Conservation (phyloP, 2,797 vertebrate species). For the Lutjanus argentimaculatus region DNA sequence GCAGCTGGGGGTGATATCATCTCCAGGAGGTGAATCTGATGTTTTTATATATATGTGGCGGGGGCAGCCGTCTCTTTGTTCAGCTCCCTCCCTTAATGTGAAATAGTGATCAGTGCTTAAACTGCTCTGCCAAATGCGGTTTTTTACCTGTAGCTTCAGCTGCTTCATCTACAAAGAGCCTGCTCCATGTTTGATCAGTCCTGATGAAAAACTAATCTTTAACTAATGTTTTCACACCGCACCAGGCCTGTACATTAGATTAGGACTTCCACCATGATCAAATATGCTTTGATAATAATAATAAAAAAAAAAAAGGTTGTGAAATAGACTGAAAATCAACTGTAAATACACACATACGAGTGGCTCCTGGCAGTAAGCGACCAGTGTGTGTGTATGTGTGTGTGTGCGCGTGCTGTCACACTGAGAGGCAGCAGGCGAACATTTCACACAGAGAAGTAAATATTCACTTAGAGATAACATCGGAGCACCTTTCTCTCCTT, state of each 20-base stretch:
- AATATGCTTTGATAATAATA: constrained; percentile 61
- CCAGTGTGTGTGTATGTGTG: constrained; percentile 13
- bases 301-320: constrained; percentile 33
- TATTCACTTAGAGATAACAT: constrained; percentile 77
- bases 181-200: constrained; percentile 48
- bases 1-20: too few relatives aligned
- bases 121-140: constrained; percentile 36
- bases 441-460: constrained; percentile 73
- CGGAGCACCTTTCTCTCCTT: constrained; percentile 66
- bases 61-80: constrained; percentile 23
- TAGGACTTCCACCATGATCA: constrained; percentile 49
- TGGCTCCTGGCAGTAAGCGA: constrained; percentile 27
- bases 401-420: constrained; percentile 39
- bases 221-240: constrained; percentile 49
- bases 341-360: constrained; percentile 28
- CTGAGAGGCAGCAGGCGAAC: constrained; percentile 52
- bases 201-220: constrained; percentile 59
- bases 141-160: constrained; percentile 50
- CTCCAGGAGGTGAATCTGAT: background rate
- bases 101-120: constrained; percentile 48
- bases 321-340: constrained; percentile 35
- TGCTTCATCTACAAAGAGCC: constrained; percentile 64
- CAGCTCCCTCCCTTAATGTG: constrained; percentile 32
- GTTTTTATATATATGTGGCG: background rate
- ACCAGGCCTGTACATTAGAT: constrained; percentile 41